A percentile compares a stretch with the other conserved stretches of the same genome.
phyloP scores from a whole-genome alignment of 2,113 vertebrate species.

The Oenanthe oenanthe region DNA sequence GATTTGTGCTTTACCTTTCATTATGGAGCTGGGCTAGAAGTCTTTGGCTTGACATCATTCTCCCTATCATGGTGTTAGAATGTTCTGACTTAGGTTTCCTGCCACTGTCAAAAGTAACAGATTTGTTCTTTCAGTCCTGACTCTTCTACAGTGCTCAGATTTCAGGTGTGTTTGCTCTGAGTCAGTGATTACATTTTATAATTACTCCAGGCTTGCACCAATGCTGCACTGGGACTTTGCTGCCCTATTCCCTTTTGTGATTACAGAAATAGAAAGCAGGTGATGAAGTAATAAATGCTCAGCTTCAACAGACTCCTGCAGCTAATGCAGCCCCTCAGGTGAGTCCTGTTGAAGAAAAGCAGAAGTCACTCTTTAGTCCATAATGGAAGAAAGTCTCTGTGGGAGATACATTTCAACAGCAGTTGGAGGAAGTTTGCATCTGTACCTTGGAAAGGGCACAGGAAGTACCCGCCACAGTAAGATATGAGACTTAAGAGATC shows the following conservation, averaged over 20 bases:
- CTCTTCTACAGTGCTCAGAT: background rate
- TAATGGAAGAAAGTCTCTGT: background rate
- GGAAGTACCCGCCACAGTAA: background rate
- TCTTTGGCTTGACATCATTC: background rate
- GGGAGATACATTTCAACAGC: background rate
- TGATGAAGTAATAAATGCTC: conserved; percentile 19
- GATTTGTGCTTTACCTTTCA: background rate
- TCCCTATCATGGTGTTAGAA: background rate
- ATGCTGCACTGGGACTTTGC: background rate
- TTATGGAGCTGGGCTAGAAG: background rate
- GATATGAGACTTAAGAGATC: background rate
- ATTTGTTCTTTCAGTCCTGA: background rate
- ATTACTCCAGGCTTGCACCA: background rate
- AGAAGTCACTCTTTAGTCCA: background rate
- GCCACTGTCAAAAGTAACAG: background rate
- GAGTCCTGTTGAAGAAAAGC: background rate
- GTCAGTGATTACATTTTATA: background rate
- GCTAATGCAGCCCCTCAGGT: background rate
- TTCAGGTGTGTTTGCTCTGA: conserved; percentile 10
- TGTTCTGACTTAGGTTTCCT: background rate
- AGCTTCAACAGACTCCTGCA: background rate
- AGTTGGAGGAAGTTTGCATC: background rate
- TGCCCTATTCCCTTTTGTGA: background rate
- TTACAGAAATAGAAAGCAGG: background rate
- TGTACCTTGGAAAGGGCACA: background rate